Base-by-base conservation (phyloP, 2,888 invertebrate genomes). In the Cecidostiba fungosa region DNA sequence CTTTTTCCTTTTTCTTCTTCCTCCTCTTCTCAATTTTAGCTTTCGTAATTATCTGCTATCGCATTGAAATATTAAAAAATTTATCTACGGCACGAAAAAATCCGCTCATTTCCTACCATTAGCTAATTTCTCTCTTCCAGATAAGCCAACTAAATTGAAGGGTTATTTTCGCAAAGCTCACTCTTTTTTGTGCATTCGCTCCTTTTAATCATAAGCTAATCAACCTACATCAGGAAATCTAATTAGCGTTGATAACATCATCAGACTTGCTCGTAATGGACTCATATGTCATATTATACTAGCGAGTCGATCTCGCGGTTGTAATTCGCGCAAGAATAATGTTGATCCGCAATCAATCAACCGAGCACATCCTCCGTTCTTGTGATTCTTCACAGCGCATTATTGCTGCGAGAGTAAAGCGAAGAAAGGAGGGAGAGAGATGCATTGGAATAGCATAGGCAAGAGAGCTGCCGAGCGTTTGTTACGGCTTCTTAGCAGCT, bases 401-500 rank as follows among this genome's bases (percentile, higher is more conserved):
- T 23, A n/a, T 74, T 29, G 43, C 29, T 14, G 77, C 16, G 26
- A 23, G 39, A 14, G n/a, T 47, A 32, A 4, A 23, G 19, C 32
- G 36, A 59, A 32, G 26, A 26, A 73, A 14, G 6, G 1, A 23
- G 32, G 23, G 54, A n/a, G 4, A 32, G 50, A 8, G 19, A 3
- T 6, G 43, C 14, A 16, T 16, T 26, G 43, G 32, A 32, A 10
- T 73, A 32, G 19, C n/a, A 43, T 12, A n/a, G 4, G 29, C 19
- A n/a, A n/a, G 50, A 16, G n/a, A 26, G 54, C 50, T 29, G 26
- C 54, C 77, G 43, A 14, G 74, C 87, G 73, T 83, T 86, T 85
- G 85, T 82, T 85, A 82, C 62, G 82, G 78, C 81, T 81, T 82
- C 80, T 81, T 86, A 81, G 77, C 74, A n/a, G 77, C 50, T 81